Base-by-base conservation (phyloP, 2,113 vertebrate species). In the Actenoides lindsayi region DNA sequence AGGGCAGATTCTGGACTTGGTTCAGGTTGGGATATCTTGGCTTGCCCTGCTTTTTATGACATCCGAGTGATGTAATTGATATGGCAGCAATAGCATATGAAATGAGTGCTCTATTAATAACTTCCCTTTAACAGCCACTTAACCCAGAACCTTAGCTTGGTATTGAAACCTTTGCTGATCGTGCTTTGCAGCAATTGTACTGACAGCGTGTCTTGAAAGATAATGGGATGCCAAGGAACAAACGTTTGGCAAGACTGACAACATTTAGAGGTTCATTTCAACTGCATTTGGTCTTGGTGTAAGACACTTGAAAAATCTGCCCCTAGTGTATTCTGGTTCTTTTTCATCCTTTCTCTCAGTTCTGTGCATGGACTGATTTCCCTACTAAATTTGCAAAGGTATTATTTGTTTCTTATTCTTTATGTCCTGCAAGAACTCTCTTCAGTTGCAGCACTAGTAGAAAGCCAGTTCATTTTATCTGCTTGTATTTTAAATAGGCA, bases 81-180 rank as follows among this genome's bases (percentile, higher is more conserved):
- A 76, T 16, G 69, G 73, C 78, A 79, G 74, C 1, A 68, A 57
- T 39, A 59, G 83, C 57, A 41, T 19, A 67, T 3, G 4, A 77
- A 82, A 87, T 28, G n/a, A 94, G 53, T 30, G 65, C 63, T 94
- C 91, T 89, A 89, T 96, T 96, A 96, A 94, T 96, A 95, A 65
- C 78, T 76, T 84, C 31, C 25, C 27, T 83, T 84, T 69, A 94
- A 74, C 44, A 87, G 41, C 48, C 92, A 87, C 67, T 95, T 96
- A 96, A 87, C 77, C 90, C 77, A 92, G 81, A 92, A 83, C 65
- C 50, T 53, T 37, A 91, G 48, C 63, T 65, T 70, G 37, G 41
- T 79, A 46, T 35, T 87, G 87, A 93, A 94, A 70, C 86, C 81
- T 89, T 41, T 41, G 15, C 57, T 59, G 65, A 73, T 35, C 53